Percentiles rank a stretch among this genome's conserved stretches.
Conservation (phyloP, 2,113 vertebrate species). For the Origma solitaria region DNA sequence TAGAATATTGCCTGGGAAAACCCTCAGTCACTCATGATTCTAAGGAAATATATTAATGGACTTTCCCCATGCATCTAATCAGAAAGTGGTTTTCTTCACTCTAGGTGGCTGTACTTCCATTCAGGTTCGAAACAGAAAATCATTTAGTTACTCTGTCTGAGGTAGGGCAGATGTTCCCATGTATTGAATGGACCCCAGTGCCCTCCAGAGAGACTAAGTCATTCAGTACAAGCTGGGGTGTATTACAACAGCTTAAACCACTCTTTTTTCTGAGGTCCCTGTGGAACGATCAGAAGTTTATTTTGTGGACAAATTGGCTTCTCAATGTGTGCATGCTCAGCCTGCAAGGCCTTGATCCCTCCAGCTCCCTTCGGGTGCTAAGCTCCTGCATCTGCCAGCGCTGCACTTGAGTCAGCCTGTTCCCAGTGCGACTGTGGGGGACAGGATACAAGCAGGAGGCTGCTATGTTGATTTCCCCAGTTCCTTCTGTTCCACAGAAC, state of each 20-base stretch:
- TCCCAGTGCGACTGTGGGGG: not conserved
- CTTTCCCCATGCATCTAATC: not conserved
- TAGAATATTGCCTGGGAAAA: not conserved
- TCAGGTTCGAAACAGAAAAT: not conserved
- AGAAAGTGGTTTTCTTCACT: not conserved
- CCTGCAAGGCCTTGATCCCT: not conserved
- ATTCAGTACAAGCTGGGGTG: not conserved
- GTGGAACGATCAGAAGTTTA: not conserved
- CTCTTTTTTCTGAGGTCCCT: not conserved
- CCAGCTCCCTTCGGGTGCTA: not conserved
- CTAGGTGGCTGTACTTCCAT: not conserved
- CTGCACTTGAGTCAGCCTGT: fast-evolving
- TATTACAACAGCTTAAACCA: not conserved
- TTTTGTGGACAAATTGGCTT: not conserved
- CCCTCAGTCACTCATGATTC: not conserved
- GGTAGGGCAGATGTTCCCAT: not conserved
- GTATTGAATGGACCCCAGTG: not conserved
- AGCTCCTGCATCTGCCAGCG: not conserved
- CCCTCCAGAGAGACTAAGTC: not conserved
- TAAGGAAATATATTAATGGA: not conserved
- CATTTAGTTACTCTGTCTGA: not conserved
- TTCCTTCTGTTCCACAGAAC: not conserved
- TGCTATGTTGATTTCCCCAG: not conserved
- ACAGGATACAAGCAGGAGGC: not conserved
- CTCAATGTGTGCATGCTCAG: not conserved